These are phyloP conservation scores for Aporophyla lueneburgensis DNA, from an alignment of 2,888 invertebrate species.

Conservation along the genomic window DNA sequence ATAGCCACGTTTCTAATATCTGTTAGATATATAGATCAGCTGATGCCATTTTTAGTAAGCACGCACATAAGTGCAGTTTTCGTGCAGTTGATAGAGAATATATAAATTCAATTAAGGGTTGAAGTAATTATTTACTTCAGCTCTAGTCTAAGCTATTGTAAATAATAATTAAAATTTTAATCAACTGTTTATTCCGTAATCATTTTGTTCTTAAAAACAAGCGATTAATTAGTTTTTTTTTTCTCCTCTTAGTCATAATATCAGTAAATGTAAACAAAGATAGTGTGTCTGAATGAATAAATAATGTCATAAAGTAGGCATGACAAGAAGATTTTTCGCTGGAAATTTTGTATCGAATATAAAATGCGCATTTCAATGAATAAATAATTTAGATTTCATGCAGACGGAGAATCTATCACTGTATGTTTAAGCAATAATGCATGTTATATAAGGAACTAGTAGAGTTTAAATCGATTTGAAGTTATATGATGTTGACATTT, in stretches of 20 bases:
- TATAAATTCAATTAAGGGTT: background rate
- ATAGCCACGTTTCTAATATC: too few species aligned
- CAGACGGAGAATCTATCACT: background rate
- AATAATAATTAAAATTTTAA: background rate
- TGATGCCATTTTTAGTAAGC: background rate
- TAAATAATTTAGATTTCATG: background rate
- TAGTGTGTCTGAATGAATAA: constrained; percentile 11
- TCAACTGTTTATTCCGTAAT: background rate
- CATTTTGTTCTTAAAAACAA: constrained; percentile 15
- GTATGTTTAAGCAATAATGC: background rate
- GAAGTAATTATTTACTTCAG: background rate
- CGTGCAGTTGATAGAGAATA: background rate
- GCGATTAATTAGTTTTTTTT: constrained; percentile 4
- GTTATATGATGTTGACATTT: too few species aligned
- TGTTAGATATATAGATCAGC: background rate
- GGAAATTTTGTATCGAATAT: background rate
- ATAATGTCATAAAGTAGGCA: background rate
- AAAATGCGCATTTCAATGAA: background rate
- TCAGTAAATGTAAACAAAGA: constrained; percentile 31
- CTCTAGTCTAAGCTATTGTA: too few species aligned
- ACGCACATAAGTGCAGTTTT: background rate
- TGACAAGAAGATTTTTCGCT: background rate
- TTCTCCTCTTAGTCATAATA: constrained; percentile 4
- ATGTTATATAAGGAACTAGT: background rate
- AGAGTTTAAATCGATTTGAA: background rate